Base-by-base conservation (phyloP, 37 sponge, comb jelly and placozoan species). In the Amphimedon queenslandica region DNA sequence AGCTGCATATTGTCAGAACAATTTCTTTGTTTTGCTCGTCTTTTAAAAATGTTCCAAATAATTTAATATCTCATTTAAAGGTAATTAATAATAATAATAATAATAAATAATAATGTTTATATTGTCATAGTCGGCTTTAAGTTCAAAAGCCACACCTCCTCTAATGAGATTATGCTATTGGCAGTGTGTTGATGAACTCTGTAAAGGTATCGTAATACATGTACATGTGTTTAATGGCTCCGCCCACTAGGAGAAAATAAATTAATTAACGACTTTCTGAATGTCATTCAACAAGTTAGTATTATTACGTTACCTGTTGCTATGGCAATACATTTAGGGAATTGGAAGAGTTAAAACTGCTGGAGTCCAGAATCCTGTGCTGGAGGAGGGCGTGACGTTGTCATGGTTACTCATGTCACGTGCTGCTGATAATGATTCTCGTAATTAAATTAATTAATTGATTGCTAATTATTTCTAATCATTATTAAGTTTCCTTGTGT, bases 301-400 rank as follows among this genome's bases (percentile, higher is more conserved):
- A n/a, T n/a, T n/a, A n/a, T n/a, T n/a, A n/a, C n/a, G n/a, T n/a
- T n/a, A n/a, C n/a, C n/a, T n/a, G n/a, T n/a, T 47, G 51, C 13
- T 60, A n/a, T n/a, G 27, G 5, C 21, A 6, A 25, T 60, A 25
- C 21, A 6, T 60, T 6, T 30, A 58, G 72, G 51, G 43, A 38
- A 25, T 86, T 47, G 77, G 70, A 35, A 36, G 77, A 42, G 71
- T 71, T 37, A 39, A 42, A 1, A 35, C 53, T 2, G 11, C 75
- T 31, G 74, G 80, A 6, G 40, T 70, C 2, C 71, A 75, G 66
- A 1, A 71, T 23, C 37, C 81, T 55, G 35, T 55, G 1, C 32
- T 86, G 29, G 81, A 80, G 72, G 87, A 80, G 71, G 87, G 61
- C 5, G 37, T 86, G 33, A 71, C 70, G 5, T 71, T 74, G 4